Percentiles rank a stretch among this genome's conserved stretches.
These are phyloP conservation scores for Corythornis vintsioides DNA, from an alignment of 2,113 vertebrate species.

Conservation along the genomic window DNA sequence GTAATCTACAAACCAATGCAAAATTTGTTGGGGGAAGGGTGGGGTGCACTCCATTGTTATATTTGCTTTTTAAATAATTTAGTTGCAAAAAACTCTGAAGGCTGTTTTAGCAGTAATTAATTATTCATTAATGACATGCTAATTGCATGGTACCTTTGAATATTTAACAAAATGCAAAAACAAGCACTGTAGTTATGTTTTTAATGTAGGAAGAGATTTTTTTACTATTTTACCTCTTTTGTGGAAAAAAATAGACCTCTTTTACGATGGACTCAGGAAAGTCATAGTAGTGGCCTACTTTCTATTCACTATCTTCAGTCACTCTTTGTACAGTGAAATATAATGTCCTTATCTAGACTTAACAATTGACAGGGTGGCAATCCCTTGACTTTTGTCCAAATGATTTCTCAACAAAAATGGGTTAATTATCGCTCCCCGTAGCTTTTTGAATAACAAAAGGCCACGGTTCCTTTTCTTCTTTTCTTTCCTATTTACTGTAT, in stretches of 20 bases:
- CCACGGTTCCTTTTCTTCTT: constrained; percentile 90
- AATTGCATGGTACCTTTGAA: constrained; percentile 95
- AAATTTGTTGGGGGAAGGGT: constrained; percentile 1
- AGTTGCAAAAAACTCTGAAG: constrained; percentile 93
- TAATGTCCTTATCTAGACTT: constrained; percentile 83
- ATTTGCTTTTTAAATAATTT: constrained; percentile 97
- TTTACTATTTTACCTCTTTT: constrained; percentile 62
- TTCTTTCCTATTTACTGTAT: constrained; percentile 86
- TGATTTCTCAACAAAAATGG: constrained; percentile 91
- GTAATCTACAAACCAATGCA: constrained; percentile 45
- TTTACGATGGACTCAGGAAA: constrained; percentile 69
- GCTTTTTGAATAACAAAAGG: constrained; percentile 92
- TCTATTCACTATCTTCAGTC: constrained; percentile 79
- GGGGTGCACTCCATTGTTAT: constrained; percentile 76
- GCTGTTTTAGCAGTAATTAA: constrained; percentile 96
- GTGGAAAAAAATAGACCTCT: constrained; percentile 59
- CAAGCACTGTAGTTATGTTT: constrained; percentile 86
- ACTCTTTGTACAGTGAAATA: constrained; percentile 79
- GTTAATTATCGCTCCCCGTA: constrained; percentile 92
- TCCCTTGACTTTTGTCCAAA: constrained; percentile 85
- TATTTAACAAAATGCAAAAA: constrained; percentile 97
- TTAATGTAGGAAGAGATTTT: constrained; percentile 76
- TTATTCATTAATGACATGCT: constrained; percentile 99
- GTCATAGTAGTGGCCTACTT: constrained; percentile 81
- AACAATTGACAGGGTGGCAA: constrained; percentile 86